Evolutionary conservation across 1,140 invertebrate genomes (phyloP), one percentile per base, ranked within the genome.

Genomic region (Acromyrmex echinatior): DNA sequence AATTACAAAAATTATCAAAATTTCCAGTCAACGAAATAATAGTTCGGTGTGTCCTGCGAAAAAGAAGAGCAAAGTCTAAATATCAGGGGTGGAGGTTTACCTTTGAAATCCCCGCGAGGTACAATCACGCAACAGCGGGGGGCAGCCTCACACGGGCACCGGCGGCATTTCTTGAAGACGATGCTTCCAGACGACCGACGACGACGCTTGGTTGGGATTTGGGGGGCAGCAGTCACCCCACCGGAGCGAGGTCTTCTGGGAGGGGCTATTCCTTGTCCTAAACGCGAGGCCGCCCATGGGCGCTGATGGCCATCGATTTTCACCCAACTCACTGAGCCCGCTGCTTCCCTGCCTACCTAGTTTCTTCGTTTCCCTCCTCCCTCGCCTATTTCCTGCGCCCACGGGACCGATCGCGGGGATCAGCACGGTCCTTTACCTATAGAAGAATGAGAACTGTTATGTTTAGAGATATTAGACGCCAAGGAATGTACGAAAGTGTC

Each of bases 181-280:
- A 85, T 92, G 88, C 91, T 94, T 93, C 90, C 92, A 92, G 87
- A 92, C 88, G 90, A 89, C 89, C 90, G 93, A 92, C 88, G 91
- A 92, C 89, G 92, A 92, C 87, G 94, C 91, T 80, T 92, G 92
- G 79, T 92, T 94, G 91, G 88, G 88, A 88, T 94, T 94, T 77
- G 93, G 91, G 90, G 93, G 93, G 96, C 98, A 98, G 96, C 98
- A 98, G 96, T 99, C 98, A 94, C 98, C 98, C 98, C 98, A 99
- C 96, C 98, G 97, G 91, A 99, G 97, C 95, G 98, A 98, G 95
- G 98, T 99, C 97, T 98, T 98, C 96, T 98, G 98, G 96, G 98
- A 98, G 96, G 98, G 98, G 96, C 98, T 98, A 96, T 98, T 99
- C 96, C 98, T 97, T 95, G 98, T 98, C 96, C 97, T 98, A 97